Base-by-base conservation (phyloP, 1,140 invertebrate genomes). In the Lysiphlebus fabarum region DNA sequence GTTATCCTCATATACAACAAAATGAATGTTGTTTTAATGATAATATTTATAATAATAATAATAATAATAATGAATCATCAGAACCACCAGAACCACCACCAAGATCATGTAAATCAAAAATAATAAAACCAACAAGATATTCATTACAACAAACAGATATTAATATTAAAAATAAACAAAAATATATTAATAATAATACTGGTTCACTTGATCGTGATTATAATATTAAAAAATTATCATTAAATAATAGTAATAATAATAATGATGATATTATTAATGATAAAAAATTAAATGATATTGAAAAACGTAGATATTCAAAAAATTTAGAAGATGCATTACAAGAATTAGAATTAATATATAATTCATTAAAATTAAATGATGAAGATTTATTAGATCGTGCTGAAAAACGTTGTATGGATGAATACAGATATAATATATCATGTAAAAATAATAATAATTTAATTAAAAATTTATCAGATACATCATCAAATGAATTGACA, bases 281-380 rank as follows among this genome's bases (percentile, higher is more conserved):
- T 2, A 26, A 26, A 26, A 26, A 26, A 41, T 53, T 51, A 12
- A 51, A 59, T 47, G 33, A 51, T 3, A 40, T 4, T 41, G 33
- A 43, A 53, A 70, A 79, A 11, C 77, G 78, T 59, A 78, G 83
- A 64, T 86, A 85, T 67, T 89, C 89, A 1, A 85, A 83, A 14
- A 93, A 92, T 75, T 80, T 93, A 34, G 91, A 94, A 71, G 90
- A 94, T 66, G 92, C 91, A 45, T 78, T 95, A 7, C 87, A 87
- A 65, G 93, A 95, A 75, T 74, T 96, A 37, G 93, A 96, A 79
- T 87, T 89, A 11, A 93, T 95, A 70, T 95, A 93, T 75, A 90
- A 92, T 65, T 91, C 88, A 63, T 78, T 94, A 17, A 84, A 86
- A 11, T 77, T 93, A 12, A 88, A 86, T 2, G 92, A 94, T 70